Evolutionary conservation across 2,888 invertebrate genomes (phyloP).

Genomic region (Blera fallax): DNA sequence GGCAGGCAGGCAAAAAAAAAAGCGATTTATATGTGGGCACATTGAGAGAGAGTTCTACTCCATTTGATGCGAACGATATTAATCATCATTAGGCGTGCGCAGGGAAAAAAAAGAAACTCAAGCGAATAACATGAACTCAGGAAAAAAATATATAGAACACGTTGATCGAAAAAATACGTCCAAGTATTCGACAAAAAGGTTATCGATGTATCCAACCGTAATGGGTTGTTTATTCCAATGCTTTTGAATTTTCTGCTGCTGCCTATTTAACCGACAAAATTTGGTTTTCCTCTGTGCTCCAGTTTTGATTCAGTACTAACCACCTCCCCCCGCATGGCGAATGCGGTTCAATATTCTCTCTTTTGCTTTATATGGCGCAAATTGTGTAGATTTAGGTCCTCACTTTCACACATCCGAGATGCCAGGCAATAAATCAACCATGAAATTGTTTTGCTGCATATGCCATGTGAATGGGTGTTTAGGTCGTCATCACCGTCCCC

Average conservation of each 20-base stretch:
- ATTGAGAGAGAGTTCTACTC: constrained; percentile 64
- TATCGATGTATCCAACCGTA: constrained; percentile 60
- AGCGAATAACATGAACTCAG: background rate
- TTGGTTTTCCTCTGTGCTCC: constrained; percentile 30
- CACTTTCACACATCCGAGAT: constrained; percentile 63
- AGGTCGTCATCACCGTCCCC: constrained; percentile 21
- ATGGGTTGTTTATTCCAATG: constrained; percentile 58
- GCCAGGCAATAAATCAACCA: constrained; percentile 69
- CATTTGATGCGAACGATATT: constrained; percentile 68
- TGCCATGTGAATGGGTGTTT: constrained; percentile 63
- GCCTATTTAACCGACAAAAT: constrained; percentile 51
- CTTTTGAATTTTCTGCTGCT: constrained; percentile 18
- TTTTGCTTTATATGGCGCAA: constrained; percentile 55
- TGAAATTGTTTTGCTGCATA: constrained; percentile 73
- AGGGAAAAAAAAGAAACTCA: background rate
- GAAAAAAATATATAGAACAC: constrained; percentile 35
- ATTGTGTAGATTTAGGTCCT: constrained; percentile 67
- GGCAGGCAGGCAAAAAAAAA: too few species aligned
- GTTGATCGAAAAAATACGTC: constrained; percentile 11
- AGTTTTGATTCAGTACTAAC: constrained; percentile 19
- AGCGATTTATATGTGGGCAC: constrained; percentile 39
- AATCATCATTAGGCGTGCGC: constrained; percentile 65
- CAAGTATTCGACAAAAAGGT: constrained; percentile 36
- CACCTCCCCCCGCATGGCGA: background rate
- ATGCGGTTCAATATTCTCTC: constrained; percentile 51